Evolutionary conservation across 2,797 vertebrate genomes (phyloP), one percentile per base, ranked within the genome.

Genomic region (Leucoraja ocellata): DNA sequence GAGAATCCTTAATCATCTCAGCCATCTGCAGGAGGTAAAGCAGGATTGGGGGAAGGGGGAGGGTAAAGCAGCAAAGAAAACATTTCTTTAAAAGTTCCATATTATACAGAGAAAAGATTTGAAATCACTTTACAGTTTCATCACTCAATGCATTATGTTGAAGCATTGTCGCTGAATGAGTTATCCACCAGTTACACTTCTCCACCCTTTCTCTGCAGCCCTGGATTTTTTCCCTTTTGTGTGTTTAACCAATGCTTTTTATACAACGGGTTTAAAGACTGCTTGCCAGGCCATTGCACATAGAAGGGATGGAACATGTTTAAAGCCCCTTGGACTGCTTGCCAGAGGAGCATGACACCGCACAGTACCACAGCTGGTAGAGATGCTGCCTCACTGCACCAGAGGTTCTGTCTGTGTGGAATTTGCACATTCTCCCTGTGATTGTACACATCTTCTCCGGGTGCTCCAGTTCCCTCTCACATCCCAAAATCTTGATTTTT

Each of bases 1-100:
- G 97, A 1, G 98, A 99, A 0, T 96, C 96, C 88, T 97, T 97
- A 0, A 98, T 96, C 14, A 98, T 98, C 93, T 98, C 98, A 2
- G 97, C 97, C 97, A 99, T 98, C 99, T 99, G 94, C 8, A 93
- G 68, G 93, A 93, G 78, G 90, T 73, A 28, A 92, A 28, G 16
- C 76, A 25, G 36, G 68, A 68, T 11, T 14, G 28, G 71, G 25
- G 2, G 39, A 39, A 93, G 32, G 18, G 16, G 46, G 46, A 54
- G 46, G 28, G 71, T 2, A 73, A 32, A 90, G 63, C 28, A 23
- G 61, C 76, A 93, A 65, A 81, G 28, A 81, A 54, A 39, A 54
- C 77, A 65, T 84, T 65, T 80, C 23, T 68, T 81, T 84, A 18
- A n/a, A 83, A 58, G 2, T 13, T 88, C 18, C 84, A 68, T 32